Evolutionary conservation across 2,797 vertebrate genomes (phyloP), one percentile per base, ranked within the genome.

Genomic region (Catharus ustulatus): DNA sequence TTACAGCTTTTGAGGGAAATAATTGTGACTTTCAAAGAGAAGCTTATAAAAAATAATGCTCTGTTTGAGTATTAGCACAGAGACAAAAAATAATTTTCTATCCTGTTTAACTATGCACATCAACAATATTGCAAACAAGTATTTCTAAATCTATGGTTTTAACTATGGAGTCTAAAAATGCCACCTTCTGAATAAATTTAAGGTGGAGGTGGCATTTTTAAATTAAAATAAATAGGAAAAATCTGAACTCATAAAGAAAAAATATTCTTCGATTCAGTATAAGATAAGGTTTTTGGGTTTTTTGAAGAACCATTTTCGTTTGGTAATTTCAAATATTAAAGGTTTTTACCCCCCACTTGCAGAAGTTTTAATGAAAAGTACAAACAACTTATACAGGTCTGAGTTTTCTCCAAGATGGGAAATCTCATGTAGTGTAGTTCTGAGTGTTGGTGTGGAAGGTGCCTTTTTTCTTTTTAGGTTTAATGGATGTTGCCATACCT

Each of bases 341-440:
- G 42, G 22, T 57, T 68, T 52, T 23, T 43, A 40, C 40, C 40
- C 40, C 40, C 40, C 40, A 11, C 5, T 80, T 78, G 13, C 11
- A 80, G 24, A 88, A 30, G 14, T 57, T 59, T 36, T 34, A 38
- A 38, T 76, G 42, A 64, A 51, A 61, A 64, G 22, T 57, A 79
- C 5, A 22, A 59, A 48, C 15, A 4, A 27, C n/a, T 45, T 38
- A 15, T 20, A 40, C 3, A 64, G 21, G 12, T 24, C 17, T 52
- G 22, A 11, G 5, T 59, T 74, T 64, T 67, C 69, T 92, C 54
- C 71, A 79, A 59, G 49, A 3, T 6, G 17, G 26, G 19, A 58
- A 84, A 51, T 75, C n/a, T 91, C 38, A 18, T 64, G 89, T 66
- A 67, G 17, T 26, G 30, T 27, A 90, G 43, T 51, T 96, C 72